Evolutionary conservation across 1,140 invertebrate genomes (phyloP), one percentile per base, ranked within the genome.

Genomic region (Bombus impatiens): DNA sequence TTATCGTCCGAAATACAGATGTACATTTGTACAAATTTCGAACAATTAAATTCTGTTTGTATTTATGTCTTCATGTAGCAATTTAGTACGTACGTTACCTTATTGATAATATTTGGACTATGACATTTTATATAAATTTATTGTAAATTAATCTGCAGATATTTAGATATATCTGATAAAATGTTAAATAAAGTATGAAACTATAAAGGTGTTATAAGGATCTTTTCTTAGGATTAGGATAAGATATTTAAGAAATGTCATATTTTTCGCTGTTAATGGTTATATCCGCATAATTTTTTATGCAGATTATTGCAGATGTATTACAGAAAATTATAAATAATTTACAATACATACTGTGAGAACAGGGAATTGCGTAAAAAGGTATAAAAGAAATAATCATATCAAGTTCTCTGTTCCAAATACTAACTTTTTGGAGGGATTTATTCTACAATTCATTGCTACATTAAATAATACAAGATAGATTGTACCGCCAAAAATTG

Each of bases 381-480:
- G 28, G 68, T 70, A 68, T 18, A n/a, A 44, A 76, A 37, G 13
- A 57, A 15, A 13, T 47, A 40, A 67, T n/a, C 22, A 10, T 42
- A 25, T 28, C 2, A 53, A 75, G 10, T 53, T 22, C 37, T 42
- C 12, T 53, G 68, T 83, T 74, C 28, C 10, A 28, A 18, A n/a
- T 62, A 9, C 22, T 35, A 35, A 67, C 32, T 53, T 53, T 15
- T 68, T 42, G 28, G 8, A 12, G 2, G 10, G 1, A 47, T 62
- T 71, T 44, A 35, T 65, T 74, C 28, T 13, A 42, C 18, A 32
- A 62, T 76, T 76, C 13, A 62, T 40, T 74, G n/a, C 9, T 28
- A 10, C 70, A 81, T 85, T 74, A 85, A 79, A 53, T 22, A 25
- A 65, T 85, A 62, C 4, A 47, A 57, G 18, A 72, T 37, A 57